phyloP scores from a whole-genome alignment of 2,888 invertebrate species.

The Hypolimnas misippus region DNA sequence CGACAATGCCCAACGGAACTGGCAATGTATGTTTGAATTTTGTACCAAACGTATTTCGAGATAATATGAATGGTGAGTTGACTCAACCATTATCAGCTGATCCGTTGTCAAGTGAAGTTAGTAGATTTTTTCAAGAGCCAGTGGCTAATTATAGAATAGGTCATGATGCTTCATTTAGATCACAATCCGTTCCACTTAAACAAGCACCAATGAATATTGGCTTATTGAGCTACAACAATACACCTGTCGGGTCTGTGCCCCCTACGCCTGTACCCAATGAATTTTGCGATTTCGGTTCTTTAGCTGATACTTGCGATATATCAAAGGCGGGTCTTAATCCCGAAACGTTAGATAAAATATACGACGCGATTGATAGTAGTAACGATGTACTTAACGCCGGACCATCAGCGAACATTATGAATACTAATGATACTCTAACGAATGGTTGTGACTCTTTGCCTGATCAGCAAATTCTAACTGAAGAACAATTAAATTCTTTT shows the following conservation, averaged over 20 bases:
- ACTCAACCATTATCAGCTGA: conserved; percentile 75
- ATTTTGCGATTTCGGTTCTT: conserved; percentile 88
- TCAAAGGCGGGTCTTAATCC: conserved; percentile 80
- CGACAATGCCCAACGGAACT: conserved; percentile 67
- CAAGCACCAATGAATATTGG: conserved; percentile 78
- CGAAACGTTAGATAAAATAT: conserved; percentile 86
- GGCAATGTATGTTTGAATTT: conserved; percentile 75
- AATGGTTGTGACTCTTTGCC: conserved; percentile 73
- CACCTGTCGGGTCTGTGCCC: conserved; percentile 86
- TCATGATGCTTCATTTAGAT: conserved; percentile 81
- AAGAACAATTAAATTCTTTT: conserved; percentile 69
- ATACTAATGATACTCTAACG: conserved; percentile 61
- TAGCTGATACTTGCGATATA: conserved; percentile 83
- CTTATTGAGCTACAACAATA: conserved; percentile 73
- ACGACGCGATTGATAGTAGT: conserved; percentile 85
- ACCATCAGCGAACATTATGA: conserved; percentile 60
- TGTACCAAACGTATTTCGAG: conserved; percentile 73
- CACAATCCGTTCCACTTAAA: conserved; percentile 91
- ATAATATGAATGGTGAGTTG: conserved; percentile 71
- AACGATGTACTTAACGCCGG: conserved; percentile 71
- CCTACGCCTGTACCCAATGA: conserved; percentile 89
- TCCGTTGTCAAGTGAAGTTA: conserved; percentile 84
- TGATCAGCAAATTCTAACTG: conserved; percentile 67
- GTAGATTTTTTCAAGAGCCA: conserved; percentile 84
- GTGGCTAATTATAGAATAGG: conserved; percentile 68